These are phyloP conservation scores for Campoplex nolae DNA, from an alignment of 2,888 invertebrate species.

Conservation along the genomic window DNA sequence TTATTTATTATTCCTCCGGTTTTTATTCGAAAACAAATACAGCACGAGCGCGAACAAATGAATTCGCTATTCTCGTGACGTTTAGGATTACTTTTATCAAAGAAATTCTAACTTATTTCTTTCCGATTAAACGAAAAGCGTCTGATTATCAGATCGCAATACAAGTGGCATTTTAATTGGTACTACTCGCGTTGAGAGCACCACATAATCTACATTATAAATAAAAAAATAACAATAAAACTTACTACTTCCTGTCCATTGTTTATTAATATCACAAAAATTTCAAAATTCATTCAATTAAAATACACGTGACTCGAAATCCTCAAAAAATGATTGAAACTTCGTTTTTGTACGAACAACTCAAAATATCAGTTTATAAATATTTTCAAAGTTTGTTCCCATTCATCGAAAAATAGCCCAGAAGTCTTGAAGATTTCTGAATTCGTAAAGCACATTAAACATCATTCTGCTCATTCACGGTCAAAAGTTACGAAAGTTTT, in stretches of 20 bases:
- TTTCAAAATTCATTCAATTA: background rate
- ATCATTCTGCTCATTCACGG: background rate
- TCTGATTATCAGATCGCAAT: conserved; percentile 8
- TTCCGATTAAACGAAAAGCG: conserved; percentile 31
- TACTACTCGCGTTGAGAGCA: conserved; percentile 8
- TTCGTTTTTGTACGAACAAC: too few species aligned
- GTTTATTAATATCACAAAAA: conserved; percentile 42
- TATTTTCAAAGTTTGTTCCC: background rate
- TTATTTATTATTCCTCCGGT: conserved; percentile 65
- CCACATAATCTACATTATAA: conserved; percentile 19
- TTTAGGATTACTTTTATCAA: conserved; percentile 21
- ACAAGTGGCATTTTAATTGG: conserved; percentile 64
- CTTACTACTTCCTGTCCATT: background rate
- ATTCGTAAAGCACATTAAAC: background rate
- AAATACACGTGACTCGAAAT: background rate
- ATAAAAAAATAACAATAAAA: background rate
- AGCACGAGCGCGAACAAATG: background rate
- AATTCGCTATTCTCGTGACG: background rate
- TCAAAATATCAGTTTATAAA: background rate
- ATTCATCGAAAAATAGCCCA: too few species aligned
- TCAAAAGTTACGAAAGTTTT: background rate
- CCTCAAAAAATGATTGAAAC: background rate
- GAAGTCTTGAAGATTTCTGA: background rate
- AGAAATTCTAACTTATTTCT: background rate
- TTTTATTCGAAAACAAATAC: conserved; percentile 6